Evolutionary conservation across 2,888 invertebrate species (phyloP), one percentile per base, ranked within the genome.

Genomic region (Yponomeuta malinellus): DNA sequence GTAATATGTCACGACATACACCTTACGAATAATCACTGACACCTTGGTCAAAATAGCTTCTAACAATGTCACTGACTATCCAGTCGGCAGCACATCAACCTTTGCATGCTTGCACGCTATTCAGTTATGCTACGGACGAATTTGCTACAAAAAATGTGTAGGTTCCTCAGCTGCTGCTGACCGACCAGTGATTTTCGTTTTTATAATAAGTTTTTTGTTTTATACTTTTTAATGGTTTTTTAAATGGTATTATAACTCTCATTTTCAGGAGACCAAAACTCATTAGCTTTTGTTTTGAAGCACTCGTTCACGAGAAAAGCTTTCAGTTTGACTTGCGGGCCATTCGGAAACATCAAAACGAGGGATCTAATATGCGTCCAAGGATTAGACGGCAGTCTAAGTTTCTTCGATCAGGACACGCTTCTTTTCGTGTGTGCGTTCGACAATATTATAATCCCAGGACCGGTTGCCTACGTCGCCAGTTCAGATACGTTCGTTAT

Each of bases 371-470:
- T 98, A 72, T 98, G 98, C 82, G 95, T 99, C 31, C 97, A 98
- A 82, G 97, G 97, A 52, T 87, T 98, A 78, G 98, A 99, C 87
- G 98, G 98, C 15, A 95, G 96, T 70, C 85, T 99, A 29, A 95
- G 96, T 71, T 96, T 99, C 83, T 98, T 96, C 84, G 99, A 99
- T 83, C 98, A 98, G 88, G 98, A 99, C 86, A 95, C 96, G 71
- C 96, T 96, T 82, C 93, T 96, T 23, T 98, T 98, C 82, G 94
- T 95, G 79, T 96, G 97, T 73, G 94, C 95, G 76, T 93, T 98
- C 75, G 95, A 96, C 1, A 95, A 96, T 71, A 95, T 96, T 73
- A 90, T 98, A 70, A 91, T 98, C 72, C 98, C 99, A 0, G 96
- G 96, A 29, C 97, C 97, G 0, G 85, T 98, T n/a, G 92, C 93